Percentiles rank a stretch among this genome's conserved stretches.
phyloP scores from a whole-genome alignment of 1,140 invertebrate genomes.

The Drosophila leontia region DNA sequence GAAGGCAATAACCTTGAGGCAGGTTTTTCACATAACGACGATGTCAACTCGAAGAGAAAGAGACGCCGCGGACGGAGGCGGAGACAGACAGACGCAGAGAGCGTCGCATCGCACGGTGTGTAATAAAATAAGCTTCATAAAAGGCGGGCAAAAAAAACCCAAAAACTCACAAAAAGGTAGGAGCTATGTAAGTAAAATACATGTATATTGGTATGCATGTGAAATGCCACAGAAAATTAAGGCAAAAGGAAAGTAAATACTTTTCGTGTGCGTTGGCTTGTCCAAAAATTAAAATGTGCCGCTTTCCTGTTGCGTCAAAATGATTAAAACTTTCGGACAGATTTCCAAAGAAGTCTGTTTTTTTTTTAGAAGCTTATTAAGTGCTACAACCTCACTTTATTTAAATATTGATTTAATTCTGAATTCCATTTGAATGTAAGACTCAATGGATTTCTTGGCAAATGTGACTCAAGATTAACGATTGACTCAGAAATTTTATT shows the following conservation, averaged over 20 bases:
- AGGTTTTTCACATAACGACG: slow-evolving; percentile 74
- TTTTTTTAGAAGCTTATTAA: slow-evolving; percentile 1
- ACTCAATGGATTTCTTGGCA: neutral
- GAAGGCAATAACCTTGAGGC: slow-evolving; percentile 80
- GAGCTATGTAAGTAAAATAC: slow-evolving; percentile 23
- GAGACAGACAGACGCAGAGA: slow-evolving; percentile 15
- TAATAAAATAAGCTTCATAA: slow-evolving; percentile 60
- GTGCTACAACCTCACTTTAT: neutral
- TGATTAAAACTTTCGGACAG: slow-evolving; percentile 20
- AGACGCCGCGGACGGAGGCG: slow-evolving; percentile 27
- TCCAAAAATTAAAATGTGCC: slow-evolving; percentile 2
- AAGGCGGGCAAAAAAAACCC: slow-evolving; percentile 32
- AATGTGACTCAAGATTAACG: neutral
- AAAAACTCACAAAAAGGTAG: slow-evolving; percentile 30
- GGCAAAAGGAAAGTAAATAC: slow-evolving; percentile 26
- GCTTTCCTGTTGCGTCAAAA: slow-evolving; percentile 17
- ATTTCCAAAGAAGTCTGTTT: neutral
- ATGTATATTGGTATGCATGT: slow-evolving; percentile 16
- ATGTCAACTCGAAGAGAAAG: slow-evolving; percentile 27
- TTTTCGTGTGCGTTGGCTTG: slow-evolving; percentile 22
- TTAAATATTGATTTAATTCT: neutral
- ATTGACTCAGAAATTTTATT: slow-evolving; percentile 4
- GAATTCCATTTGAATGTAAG: neutral
- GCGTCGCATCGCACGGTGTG: slow-evolving; percentile 7
- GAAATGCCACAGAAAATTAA: slow-evolving; percentile 34